Evolutionary conservation across 2,888 invertebrate genomes (phyloP), one percentile per base, ranked within the genome.

Genomic region (Lasioglossum calceatum): DNA sequence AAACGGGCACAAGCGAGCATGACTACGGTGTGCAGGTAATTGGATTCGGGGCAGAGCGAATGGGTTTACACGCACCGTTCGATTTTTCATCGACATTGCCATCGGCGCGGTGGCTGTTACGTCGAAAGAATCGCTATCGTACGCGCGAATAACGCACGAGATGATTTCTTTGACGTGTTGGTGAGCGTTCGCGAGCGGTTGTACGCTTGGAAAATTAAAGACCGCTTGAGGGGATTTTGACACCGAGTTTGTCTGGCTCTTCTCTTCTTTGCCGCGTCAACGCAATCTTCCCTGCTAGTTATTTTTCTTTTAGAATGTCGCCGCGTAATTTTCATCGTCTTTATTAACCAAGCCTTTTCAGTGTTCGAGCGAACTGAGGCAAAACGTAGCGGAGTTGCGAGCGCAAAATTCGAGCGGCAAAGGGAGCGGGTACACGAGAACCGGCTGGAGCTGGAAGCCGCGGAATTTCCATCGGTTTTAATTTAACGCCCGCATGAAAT

Each of bases 291-390:
- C 10, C 27, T n/a, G 27, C 39, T 42, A 39, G 47, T 77, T 84
- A 67, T 84, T 74, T 74, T 42, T 58, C 73, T 78, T 78, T 77
- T 64, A 73, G 39, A 42, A 71, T 72, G 27, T 23, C 23, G 19
- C 10, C 36, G 39, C 71, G 50, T 83, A 83, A 77, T 85, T 85
- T 75, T 39, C 85, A 84, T 79, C 85, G 78, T 78, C 78, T 75
- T 85, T 75, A 85, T 78, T 84, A 84, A 79, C 84, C 71, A 64
- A 64, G 36, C 74, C 67, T 85, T 85, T 78, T 71, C 84, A 77
- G 73, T 54, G 67, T 32, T 36, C 67, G 67, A 14, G 16, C 64
- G 16, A 61, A 16, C 67, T 36, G 10, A 36, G 32, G 2, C 67
- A 12, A 2, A 8, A 8, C 39, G 16, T 32, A 7, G 64, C 64